Percentiles rank a stretch among this genome's conserved stretches.
phyloP scores from a whole-genome alignment of 2,797 vertebrate genomes.

The Lemur catta region DNA sequence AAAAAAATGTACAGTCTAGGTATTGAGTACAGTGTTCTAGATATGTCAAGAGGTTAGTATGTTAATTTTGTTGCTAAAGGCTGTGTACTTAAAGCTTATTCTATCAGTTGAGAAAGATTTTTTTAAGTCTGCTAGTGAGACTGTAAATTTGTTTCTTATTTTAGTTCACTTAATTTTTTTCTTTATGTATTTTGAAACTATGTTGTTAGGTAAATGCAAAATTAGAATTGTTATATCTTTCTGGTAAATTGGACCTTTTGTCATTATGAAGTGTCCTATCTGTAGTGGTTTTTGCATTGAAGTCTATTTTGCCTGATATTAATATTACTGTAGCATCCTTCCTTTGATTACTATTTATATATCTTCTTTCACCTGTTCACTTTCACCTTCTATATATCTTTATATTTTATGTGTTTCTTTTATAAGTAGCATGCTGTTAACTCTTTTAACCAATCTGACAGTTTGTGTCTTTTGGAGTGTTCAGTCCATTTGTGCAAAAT shows the following conservation, averaged over 20 bases:
- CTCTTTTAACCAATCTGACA: background rate
- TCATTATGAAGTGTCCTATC: background rate
- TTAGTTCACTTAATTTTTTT: background rate
- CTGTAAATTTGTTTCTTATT: background rate
- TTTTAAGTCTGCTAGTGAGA: background rate
- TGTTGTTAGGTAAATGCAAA: background rate
- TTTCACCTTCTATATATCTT: background rate
- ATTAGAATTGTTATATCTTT: background rate
- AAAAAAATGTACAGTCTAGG: background rate
- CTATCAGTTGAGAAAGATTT: background rate
- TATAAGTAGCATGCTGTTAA: background rate
- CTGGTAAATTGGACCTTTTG: background rate
- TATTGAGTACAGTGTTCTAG: background rate
- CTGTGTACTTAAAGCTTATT: background rate
- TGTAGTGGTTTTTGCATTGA: background rate
- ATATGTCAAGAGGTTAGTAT: background rate
- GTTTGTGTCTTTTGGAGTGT: background rate
- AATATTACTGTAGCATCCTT: background rate
- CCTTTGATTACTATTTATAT: background rate
- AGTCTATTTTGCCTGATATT: background rate
- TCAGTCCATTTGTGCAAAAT: background rate
- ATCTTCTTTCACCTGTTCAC: background rate
- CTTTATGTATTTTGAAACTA: background rate
- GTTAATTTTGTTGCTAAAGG: background rate
- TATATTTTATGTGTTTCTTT: constrained; percentile 3